phyloP scores from a whole-genome alignment of 1,140 invertebrate genomes.

The Drosophila equinoxialis region DNA sequence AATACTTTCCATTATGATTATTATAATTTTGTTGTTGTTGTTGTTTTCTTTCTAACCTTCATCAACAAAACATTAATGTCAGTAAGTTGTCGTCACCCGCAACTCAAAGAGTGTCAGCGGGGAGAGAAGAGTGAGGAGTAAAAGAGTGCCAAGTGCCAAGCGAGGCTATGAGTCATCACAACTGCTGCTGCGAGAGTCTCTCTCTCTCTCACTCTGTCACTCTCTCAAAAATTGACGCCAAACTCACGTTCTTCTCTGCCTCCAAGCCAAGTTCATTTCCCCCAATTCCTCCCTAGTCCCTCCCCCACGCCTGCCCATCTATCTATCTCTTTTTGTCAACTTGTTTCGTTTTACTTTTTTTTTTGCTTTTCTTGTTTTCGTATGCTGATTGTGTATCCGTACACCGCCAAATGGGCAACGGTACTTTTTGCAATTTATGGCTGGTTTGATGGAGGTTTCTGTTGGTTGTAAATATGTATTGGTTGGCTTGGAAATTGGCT shows the following conservation, averaged over 20 bases:
- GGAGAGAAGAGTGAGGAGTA: neutral
- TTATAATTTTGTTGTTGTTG: slow-evolving; percentile 54
- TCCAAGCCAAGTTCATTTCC: neutral
- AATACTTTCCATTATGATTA: slow-evolving; percentile 80
- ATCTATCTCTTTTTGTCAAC: slow-evolving; percentile 37
- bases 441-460: slow-evolving; percentile 39
- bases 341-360: too few relatives aligned
- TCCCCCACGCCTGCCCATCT: slow-evolving; percentile 17
- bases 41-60: slow-evolving; percentile 61
- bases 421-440: slow-evolving; percentile 79
- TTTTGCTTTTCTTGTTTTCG: slow-evolving; percentile 31
- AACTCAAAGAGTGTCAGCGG: neutral
- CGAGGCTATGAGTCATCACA: slow-evolving; percentile 47
- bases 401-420: slow-evolving; percentile 50
- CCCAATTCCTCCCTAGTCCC: neutral
- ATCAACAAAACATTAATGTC: slow-evolving; percentile 68
- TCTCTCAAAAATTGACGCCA: neutral
- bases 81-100: slow-evolving; percentile 42
- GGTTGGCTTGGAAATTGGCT: slow-evolving; percentile 51
- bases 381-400: slow-evolving; percentile 54
- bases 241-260: slow-evolving; percentile 19
- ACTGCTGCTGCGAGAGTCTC: slow-evolving; percentile 25
- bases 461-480: slow-evolving; percentile 15
- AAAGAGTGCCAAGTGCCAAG: slow-evolving; percentile 16
- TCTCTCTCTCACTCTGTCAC: too few relatives aligned